A percentile compares a stretch with the other conserved stretches of the same genome.
These are phyloP conservation scores for Orbicella faveolata DNA, from an alignment of 64 coral and sea anemone species.

Conservation along the genomic window DNA sequence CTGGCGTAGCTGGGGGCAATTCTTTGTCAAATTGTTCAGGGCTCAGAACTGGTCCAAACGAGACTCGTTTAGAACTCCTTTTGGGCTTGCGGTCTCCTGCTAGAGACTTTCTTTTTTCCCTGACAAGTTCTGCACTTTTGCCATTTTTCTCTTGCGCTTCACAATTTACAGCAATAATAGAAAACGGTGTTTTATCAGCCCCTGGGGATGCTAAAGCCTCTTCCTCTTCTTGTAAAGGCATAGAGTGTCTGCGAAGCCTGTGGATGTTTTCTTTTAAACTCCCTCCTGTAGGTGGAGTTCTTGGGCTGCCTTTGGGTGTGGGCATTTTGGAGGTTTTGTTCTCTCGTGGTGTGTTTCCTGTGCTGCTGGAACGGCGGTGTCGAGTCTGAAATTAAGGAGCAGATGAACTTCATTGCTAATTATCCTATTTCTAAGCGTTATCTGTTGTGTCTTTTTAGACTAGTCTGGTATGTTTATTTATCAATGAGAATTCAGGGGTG, in stretches of 20 bases:
- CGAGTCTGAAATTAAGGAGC: conserved; percentile 36
- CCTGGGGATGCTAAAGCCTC: conserved; percentile 52
- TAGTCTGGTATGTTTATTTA: too few relatives aligned
- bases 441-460: too few relatives aligned
- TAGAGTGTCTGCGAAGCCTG: conserved; percentile 60
- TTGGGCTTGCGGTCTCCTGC: neutral
- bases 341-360: conserved; percentile 16
- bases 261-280: conserved; percentile 87
- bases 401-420: too few relatives aligned
- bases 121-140: conserved; percentile 28
- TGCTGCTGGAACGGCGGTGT: conserved; percentile 32
- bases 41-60: conserved; percentile 91
- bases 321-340: conserved; percentile 51
- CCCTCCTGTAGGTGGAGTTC: conserved; percentile 41
- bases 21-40: conserved; percentile 95
- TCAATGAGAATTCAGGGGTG: too few relatives aligned
- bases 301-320: conserved; percentile 68
- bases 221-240: conserved; percentile 84
- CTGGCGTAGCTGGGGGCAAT: conserved; percentile 80
- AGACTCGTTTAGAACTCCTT: conserved; percentile 74
- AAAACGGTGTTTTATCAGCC: conserved; percentile 49
- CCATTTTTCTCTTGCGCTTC: neutral
- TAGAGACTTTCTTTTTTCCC: conserved; percentile 35
- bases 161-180: neutral
- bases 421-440: too few relatives aligned